Base-by-base conservation (phyloP, 2,113 vertebrate species). In the Sebastes schlegelii region DNA sequence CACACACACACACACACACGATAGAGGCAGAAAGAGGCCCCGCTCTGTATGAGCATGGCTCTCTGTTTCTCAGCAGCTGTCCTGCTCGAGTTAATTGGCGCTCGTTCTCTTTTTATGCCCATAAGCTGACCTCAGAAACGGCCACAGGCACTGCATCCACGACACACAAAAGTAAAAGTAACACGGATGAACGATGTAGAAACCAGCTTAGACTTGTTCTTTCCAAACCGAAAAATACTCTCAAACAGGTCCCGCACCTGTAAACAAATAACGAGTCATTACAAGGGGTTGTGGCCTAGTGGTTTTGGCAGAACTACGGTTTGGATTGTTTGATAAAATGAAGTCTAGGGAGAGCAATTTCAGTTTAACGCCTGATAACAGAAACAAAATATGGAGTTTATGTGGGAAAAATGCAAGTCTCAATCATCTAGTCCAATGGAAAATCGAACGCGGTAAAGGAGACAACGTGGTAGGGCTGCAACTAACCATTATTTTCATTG, bases 21-120 rank as follows among this genome's bases (percentile, higher is more conserved):
- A 74, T 3, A 83, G 69, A 67, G 65, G 61, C 40, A 74, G 21
- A 80, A 51, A 81, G 82, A 85, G 88, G 90, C 75, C 86, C 70
- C 40, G 60, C 68, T 89, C 79, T 75, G 78, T 52, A 71, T 68
- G 78, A 82, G 84, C 78, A 78, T 40, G 60, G 89, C 73, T 84
- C 88, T 82, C 83, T 83, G 83, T 89, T 88, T 85, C 85, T 74
- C 76, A 86, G 91, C 92, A 92, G 91, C 92, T 93, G 92, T 92
- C 91, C 76, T 70, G 77, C 84, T 90, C 43, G 48, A 88, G 76
- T 83, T 91, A 90, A 93, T 86, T 89, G 87, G 74, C 66, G 5
- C 83, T 70, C 13, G 16, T 71, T 83, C 40, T 73, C 71, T 86
- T 85, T 86, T 66, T 58, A 65, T 88, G 61, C 66, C 80, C 83